A percentile compares a stretch with the other conserved stretches of the same genome.
Evolutionary conservation across 2,113 vertebrate species (phyloP).

Genomic region (Elachura formosa): DNA sequence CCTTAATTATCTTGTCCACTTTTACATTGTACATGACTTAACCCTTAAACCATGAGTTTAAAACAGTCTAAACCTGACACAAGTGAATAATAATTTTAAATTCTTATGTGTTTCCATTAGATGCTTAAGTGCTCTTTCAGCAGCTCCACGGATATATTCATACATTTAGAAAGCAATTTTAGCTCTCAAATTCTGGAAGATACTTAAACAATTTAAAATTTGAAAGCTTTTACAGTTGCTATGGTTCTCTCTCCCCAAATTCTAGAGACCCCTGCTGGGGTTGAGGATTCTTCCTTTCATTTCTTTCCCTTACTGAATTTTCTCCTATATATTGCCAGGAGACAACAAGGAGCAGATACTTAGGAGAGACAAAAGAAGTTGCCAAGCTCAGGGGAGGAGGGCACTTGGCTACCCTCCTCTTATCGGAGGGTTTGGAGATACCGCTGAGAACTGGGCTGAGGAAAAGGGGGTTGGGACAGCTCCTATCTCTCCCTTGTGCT

Average conservation of each 20-base stretch:
- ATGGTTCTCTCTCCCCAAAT: not conserved
- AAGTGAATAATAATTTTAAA: not conserved
- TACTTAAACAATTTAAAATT: not conserved
- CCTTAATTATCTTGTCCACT: not conserved
- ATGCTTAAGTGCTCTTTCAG: not conserved
- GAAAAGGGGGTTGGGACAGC: not conserved
- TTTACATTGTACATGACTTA: not conserved
- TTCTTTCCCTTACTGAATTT: not conserved
- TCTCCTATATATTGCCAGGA: not conserved
- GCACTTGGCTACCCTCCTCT: not conserved
- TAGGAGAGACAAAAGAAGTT: not conserved
- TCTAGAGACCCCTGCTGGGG: not conserved
- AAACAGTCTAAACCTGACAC: not conserved
- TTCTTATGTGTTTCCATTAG: not conserved
- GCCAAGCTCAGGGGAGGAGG: not conserved
- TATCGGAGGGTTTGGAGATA: not conserved
- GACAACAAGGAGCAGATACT: accelerated
- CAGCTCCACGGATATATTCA: not conserved
- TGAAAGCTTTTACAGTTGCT: not conserved
- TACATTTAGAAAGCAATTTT: not conserved
- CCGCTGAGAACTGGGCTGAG: not conserved
- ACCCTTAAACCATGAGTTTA: not conserved
- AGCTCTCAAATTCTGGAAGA: not conserved
- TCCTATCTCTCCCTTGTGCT: not conserved
- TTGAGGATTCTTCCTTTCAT: not conserved